Evolutionary conservation across 2,888 invertebrate genomes (phyloP).

Genomic region (Plemyria rubiginata): DNA sequence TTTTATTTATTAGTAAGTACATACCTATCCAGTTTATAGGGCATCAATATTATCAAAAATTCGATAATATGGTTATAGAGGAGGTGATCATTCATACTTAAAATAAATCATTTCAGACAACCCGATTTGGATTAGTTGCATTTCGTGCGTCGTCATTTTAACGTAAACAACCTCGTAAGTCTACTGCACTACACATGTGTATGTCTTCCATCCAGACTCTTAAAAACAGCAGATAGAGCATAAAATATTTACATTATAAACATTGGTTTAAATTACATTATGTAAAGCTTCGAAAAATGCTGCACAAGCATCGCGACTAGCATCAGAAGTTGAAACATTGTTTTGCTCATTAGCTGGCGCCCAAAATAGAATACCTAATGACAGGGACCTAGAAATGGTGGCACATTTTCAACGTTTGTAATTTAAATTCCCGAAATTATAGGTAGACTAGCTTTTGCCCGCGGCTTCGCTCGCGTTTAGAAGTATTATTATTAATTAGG

Average conservation of each 20-base stretch:
- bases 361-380: constrained; percentile 30
- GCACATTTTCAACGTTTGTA: constrained; percentile 11
- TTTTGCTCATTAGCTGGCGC: constrained; percentile 24
- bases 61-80: constrained; percentile 14
- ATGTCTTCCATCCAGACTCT: too few relatives aligned
- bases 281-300: background rate
- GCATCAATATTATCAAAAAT: constrained; percentile 20
- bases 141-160: too few relatives aligned
- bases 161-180: too few relatives aligned
- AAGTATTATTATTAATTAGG: too few relatives aligned
- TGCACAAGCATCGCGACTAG: constrained; percentile 5
- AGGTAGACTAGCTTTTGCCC: too few relatives aligned
- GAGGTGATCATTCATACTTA: constrained; percentile 11
- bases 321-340: constrained; percentile 22
- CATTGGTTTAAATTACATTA: background rate
- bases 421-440: background rate
- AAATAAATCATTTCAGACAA: constrained; percentile 15
- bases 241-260: background rate
- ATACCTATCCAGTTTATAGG: constrained; percentile 15
- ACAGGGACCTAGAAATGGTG: constrained; percentile 15
- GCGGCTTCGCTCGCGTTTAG: too few relatives aligned
- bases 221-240: background rate
- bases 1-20: background rate
- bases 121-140: too few relatives aligned
- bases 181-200: too few relatives aligned